These are phyloP conservation scores for Pyrocoelia pectoralis DNA, from an alignment of 2,888 invertebrate genomes.

Conservation along the genomic window DNA sequence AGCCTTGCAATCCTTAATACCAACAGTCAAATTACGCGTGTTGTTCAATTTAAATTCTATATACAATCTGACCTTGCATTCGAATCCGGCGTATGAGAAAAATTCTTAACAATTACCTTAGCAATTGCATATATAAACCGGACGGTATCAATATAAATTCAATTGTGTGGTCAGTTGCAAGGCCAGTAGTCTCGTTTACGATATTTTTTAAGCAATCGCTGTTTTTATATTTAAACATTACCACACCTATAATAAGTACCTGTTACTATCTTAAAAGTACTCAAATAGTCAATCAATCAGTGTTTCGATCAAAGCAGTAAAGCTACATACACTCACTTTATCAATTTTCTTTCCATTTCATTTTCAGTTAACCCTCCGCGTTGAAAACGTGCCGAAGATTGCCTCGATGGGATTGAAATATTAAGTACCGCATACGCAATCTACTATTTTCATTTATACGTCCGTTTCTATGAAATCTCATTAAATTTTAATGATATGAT, in stretches of 20 bases:
- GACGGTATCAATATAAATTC: conserved; percentile 30
- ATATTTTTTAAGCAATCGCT: conserved; percentile 21
- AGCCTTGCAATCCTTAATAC: conserved; percentile 8
- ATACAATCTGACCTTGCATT: conserved; percentile 7
- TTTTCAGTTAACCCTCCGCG: conserved; percentile 17
- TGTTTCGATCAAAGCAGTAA: no score
- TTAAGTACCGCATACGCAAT: conserved; percentile 13
- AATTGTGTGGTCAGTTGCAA: conserved; percentile 34
- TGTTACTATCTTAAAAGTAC: background rate
- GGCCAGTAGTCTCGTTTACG: conserved; percentile 18
- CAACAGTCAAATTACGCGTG: background rate
- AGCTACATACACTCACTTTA: conserved; percentile 10
- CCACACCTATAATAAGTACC: conserved; percentile 18
- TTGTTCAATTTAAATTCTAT: conserved; percentile 7
- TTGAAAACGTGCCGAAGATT: conserved; percentile 21
- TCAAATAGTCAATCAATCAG: background rate
- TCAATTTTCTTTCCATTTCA: conserved; percentile 28
- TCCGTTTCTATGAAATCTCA: background rate
- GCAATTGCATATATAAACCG: conserved; percentile 17
- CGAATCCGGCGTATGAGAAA: background rate
- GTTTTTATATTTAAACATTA: conserved; percentile 12
- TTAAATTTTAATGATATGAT: conserved; percentile 4
- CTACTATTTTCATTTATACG: background rate
- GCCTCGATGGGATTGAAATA: conserved; percentile 22
- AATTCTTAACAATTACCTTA: conserved; percentile 5